phyloP scores from a whole-genome alignment of 2,113 vertebrate species.

The Vanacampus margaritifer region DNA sequence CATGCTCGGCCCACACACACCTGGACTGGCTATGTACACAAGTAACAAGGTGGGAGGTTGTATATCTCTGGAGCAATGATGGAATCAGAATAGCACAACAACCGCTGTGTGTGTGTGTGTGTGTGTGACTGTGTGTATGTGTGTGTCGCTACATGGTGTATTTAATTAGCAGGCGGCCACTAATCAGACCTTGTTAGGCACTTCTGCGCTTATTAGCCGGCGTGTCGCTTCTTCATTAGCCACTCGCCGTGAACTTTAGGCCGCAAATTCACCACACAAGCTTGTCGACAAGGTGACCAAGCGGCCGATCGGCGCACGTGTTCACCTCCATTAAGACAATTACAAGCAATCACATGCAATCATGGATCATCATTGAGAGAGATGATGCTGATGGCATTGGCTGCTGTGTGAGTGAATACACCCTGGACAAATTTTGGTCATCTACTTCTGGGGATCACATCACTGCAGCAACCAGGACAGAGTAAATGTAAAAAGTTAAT shows the following conservation, averaged over 20 bases:
- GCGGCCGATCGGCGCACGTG: conserved; percentile 28
- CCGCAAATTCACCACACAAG: not conserved
- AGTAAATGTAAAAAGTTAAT: too few relatives aligned
- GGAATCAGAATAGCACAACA: conserved; percentile 15
- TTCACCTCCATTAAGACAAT: conserved; percentile 43
- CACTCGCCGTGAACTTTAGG: conserved; percentile 12
- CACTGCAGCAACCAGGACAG: too few relatives aligned
- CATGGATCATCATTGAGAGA: not conserved
- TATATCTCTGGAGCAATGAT: conserved; percentile 22
- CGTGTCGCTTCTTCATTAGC: conserved; percentile 71
- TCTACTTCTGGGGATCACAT: too few relatives aligned
- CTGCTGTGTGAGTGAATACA: not conserved
- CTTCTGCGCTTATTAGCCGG: conserved; percentile 59
- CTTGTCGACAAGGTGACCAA: conserved; percentile 6
- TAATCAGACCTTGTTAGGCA: conserved; percentile 72
- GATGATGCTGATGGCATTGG: not conserved
- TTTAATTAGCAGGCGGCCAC: conserved; percentile 68
- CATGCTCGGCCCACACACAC: conserved; percentile 38
- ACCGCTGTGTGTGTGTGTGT: conserved; percentile 7
- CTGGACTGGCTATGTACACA: conserved; percentile 22
- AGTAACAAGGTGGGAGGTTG: conserved; percentile 37
- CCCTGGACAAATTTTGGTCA: not conserved
- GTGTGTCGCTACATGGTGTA: conserved; percentile 31
- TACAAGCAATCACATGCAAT: not conserved
- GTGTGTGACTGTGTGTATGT: conserved; percentile 6